Evolutionary conservation across 2,113 vertebrate species (phyloP), one percentile per base, ranked within the genome.

Genomic region (Nicator chloris): DNA sequence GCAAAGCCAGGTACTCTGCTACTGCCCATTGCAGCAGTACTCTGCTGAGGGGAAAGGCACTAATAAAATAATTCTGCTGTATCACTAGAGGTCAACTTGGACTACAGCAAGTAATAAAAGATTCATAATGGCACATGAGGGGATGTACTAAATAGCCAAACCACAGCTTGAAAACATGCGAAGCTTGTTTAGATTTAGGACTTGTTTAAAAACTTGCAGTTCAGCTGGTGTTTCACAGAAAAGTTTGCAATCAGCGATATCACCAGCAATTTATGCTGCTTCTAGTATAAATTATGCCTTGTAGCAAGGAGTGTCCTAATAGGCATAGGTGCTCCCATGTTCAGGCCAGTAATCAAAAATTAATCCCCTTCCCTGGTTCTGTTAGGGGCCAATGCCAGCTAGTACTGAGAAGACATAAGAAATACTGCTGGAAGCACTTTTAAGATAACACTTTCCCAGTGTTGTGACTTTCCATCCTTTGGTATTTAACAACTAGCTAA

Each of bases 51-150:
- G 73, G 61, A 86, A 69, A 47, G 2, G 21, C 66, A 66, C 50
- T 87, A 45, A 92, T 72, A 85, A 78, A 82, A 84, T 91, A 76
- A 79, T 82, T 91, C 92, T 95, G 93, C 91, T 92, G 82, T 87
- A 94, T 94, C 82, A 91, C 93, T 91, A 95, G 91, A 95, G 92
- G 95, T 91, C 93, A 96, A 45, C 51, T 80, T 23, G 2, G 85
- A 80, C 76, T 71, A 73, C 6, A 86, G 60, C 40, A 78, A 86
- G 72, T 71, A 92, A 95, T 92, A 91, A 95, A 92, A 90, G 68
- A 95, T 96, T 95, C 93, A 86, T 96, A 90, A 90, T 11, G 30
- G 82, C 85, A 91, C 96, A 85, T 64, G 76, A 73, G 85, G 75
- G 82, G 82, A 86, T 51, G 87, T 30, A 37, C 69, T 81, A 86